Percentiles rank a stretch among this genome's conserved stretches.
Evolutionary conservation across 1,140 invertebrate genomes (phyloP).

Genomic region (Probaryconus sp.): DNA sequence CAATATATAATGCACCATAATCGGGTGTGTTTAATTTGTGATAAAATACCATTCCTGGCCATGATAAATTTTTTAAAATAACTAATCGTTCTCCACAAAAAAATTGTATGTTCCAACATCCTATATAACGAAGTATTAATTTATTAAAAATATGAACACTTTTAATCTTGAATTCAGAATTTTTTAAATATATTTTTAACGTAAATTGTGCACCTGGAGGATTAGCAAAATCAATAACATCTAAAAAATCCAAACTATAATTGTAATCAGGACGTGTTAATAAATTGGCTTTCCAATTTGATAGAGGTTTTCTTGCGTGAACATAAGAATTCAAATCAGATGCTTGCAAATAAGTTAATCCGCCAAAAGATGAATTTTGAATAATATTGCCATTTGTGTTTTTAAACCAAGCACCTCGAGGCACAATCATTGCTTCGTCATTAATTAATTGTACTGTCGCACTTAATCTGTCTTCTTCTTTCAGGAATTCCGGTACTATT

Average conservation of each 20-base stretch:
- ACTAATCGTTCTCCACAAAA: conserved; percentile 79
- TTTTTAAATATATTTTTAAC: conserved; percentile 11
- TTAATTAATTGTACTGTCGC: conserved; percentile 84
- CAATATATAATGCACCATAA: conserved; percentile 85
- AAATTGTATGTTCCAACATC: conserved; percentile 82
- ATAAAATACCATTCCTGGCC: conserved; percentile 87
- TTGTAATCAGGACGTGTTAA: conserved; percentile 85
- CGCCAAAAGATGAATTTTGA: conserved; percentile 84
- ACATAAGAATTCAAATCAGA: conserved; percentile 83
- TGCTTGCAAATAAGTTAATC: conserved; percentile 80
- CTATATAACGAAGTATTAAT: conserved; percentile 58
- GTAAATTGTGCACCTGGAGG: conserved; percentile 76
- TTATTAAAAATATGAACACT: conserved; percentile 8
- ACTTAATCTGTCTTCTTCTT: conserved; percentile 87
- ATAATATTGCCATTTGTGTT: conserved; percentile 81
- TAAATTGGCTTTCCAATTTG: conserved; percentile 86
- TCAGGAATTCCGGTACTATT: conserved; percentile 77
- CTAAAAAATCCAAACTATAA: conserved; percentile 87
- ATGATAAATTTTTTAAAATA: conserved; percentile 83
- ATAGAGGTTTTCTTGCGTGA: conserved; percentile 82
- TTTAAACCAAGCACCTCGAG: conserved; percentile 85
- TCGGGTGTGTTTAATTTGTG: conserved; percentile 83
- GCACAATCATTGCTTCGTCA: conserved; percentile 83
- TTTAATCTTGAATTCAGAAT: background rate
- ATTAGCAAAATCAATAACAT: conserved; percentile 83